These are phyloP conservation scores for Pedionomus torquatus DNA, from an alignment of 2,113 vertebrate genomes.

Conservation along the genomic window DNA sequence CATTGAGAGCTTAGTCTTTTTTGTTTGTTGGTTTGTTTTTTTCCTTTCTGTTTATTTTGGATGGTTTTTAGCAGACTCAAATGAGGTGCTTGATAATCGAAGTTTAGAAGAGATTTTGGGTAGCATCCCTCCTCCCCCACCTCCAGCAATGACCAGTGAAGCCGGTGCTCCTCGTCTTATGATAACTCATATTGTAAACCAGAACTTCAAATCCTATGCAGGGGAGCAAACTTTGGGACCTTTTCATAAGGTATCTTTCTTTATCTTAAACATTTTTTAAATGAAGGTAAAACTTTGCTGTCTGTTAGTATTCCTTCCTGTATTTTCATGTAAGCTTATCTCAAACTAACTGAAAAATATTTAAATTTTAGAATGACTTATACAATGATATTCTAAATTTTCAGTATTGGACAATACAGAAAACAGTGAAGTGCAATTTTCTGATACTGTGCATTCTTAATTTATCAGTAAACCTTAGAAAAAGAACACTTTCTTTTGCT, in stretches of 20 bases:
- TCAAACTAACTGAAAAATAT: neutral
- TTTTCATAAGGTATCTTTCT: conserved; percentile 93
- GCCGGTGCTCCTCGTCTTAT: conserved; percentile 96
- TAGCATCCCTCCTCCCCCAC: conserved; percentile 95
- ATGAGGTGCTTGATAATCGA: conserved; percentile 83
- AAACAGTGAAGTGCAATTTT: neutral
- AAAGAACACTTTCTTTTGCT: conserved; percentile 2
- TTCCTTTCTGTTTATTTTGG: conserved; percentile 64
- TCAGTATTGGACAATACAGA: neutral
- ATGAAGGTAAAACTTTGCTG: neutral
- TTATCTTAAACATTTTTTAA: neutral
- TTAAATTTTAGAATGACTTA: neutral
- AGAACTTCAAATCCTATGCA: conserved; percentile 98
- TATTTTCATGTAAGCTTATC: neutral
- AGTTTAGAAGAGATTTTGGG: conserved; percentile 97
- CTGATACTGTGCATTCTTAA: neutral
- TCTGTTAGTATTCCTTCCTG: neutral
- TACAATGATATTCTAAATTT: neutral
- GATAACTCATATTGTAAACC: conserved; percentile 98
- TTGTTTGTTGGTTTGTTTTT: neutral
- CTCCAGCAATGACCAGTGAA: conserved; percentile 97
- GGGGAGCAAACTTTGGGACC: conserved; percentile 93
- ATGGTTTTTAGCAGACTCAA: conserved; percentile 72
- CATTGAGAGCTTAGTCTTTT: neutral
- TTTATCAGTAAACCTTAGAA: neutral